These are phyloP conservation scores for Rhopalosiphum nymphaeae DNA, from an alignment of 2,888 invertebrate species.

Conservation along the genomic window DNA sequence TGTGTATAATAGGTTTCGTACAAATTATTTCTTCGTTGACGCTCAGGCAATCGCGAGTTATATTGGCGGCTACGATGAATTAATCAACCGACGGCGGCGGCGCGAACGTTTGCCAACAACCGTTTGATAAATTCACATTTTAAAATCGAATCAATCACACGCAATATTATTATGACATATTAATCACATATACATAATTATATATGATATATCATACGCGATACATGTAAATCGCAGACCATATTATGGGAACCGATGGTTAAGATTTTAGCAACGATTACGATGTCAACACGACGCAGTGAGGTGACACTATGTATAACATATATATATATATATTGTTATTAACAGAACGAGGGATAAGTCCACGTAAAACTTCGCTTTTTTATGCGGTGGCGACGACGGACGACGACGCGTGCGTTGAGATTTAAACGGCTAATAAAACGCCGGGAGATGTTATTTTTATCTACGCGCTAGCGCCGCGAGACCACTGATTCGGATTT, in stretches of 20 bases:
- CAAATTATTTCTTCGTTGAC: slow-evolving; percentile 49
- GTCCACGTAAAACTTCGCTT: neutral
- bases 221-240: neutral
- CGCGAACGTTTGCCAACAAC: slow-evolving; percentile 59
- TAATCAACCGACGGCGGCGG: slow-evolving; percentile 44
- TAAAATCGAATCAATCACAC: slow-evolving; percentile 55
- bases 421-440: slow-evolving; percentile 51
- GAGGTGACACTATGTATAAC: neutral
- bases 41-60: neutral
- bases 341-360: neutral
- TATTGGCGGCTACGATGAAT: slow-evolving; percentile 55
- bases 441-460: slow-evolving; percentile 48
- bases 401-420: neutral
- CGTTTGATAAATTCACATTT: slow-evolving; percentile 53
- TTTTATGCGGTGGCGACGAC: neutral
- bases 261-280: neutral
- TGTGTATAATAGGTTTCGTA: neutral
- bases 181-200: neutral
- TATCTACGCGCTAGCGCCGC: slow-evolving; percentile 36
- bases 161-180: slow-evolving; percentile 10
- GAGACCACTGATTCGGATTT: neutral
- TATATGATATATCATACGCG: neutral
- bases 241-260: neutral
- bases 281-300: neutral
- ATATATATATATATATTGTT: neutral